Evolutionary conservation across 2,797 vertebrate genomes (phyloP), one percentile per base, ranked within the genome.

Genomic region (Artibeus jamaicensis): DNA sequence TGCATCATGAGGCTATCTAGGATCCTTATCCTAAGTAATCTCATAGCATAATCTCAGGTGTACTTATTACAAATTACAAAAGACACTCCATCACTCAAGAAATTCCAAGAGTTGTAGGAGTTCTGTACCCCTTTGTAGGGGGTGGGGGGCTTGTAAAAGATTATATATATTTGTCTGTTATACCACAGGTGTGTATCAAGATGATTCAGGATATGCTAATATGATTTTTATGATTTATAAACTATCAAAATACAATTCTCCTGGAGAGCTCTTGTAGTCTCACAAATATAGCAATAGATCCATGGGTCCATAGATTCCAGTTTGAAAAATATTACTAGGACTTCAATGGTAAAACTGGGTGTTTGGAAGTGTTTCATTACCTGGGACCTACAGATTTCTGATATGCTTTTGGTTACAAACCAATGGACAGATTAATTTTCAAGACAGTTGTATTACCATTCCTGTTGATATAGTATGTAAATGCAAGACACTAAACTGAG

Each of bases 391-490:
- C 73, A 86, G 97, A 42, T 83, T 97, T 96, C 86, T 74, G 96
- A 87, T 95, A 96, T 82, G 90, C 65, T 97, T 85, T 97, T 95
- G 93, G 96, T 97, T 96, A 98, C 96, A 42, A 97, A 97, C 96
- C 84, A 97, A 92, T 77, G 96, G 95, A 97, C 86, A 94, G 97
- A 96, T 95, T 94, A 91, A 90, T 84, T 92, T 97, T 97, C 95
- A 97, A 90, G 92, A 97, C 98, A 98, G 98, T 98, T 98, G 98
- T 97, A 95, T 98, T 98, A 98, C 98, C 98, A 97, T 98, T 97
- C 68, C 93, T 84, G 95, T 86, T 93, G 91, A 94, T 94, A 84
- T 96, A 93, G 70, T 88, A 78, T 97, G 98, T 96, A 97, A 97
- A 97, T 92, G 98, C 59, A 89, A 97, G 96, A 98, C 55, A 46